Evolutionary conservation across 2,113 vertebrate genomes (phyloP).

Genomic region (Cacatua alba): DNA sequence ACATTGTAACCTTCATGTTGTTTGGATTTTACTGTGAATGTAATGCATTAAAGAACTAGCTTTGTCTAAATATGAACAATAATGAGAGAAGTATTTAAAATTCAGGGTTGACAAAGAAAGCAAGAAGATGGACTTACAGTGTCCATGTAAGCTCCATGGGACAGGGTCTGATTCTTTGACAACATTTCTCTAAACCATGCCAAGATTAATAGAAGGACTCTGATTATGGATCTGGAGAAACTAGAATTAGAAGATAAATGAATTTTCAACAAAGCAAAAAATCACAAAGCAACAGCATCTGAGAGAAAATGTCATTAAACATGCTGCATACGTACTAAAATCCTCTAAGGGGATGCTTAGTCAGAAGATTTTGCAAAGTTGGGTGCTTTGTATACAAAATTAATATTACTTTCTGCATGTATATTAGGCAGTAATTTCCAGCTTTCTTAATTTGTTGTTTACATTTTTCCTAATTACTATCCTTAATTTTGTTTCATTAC

Average conservation of each 20-base stretch:
- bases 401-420: neutral
- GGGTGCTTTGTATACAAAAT: neutral
- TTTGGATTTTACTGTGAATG: neutral
- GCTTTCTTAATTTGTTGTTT: conserved; percentile 16
- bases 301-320: conserved; percentile 23
- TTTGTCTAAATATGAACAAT: neutral
- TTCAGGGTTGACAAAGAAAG: neutral
- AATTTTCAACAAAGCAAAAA: neutral
- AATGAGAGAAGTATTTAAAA: neutral
- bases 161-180: neutral
- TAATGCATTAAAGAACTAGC: neutral
- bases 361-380: neutral
- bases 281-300: conserved; percentile 9
- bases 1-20: neutral
- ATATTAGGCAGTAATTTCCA: neutral
- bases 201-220: neutral
- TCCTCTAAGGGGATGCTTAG: neutral
- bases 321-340: neutral
- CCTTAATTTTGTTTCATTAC: conserved; percentile 17
- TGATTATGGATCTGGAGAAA: neutral
- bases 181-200: neutral
- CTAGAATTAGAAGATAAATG: neutral
- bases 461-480: conserved; percentile 8
- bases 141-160: neutral
- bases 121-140: neutral